phyloP scores from a whole-genome alignment of 2,113 vertebrate species.

The Isichthys henryi region DNA sequence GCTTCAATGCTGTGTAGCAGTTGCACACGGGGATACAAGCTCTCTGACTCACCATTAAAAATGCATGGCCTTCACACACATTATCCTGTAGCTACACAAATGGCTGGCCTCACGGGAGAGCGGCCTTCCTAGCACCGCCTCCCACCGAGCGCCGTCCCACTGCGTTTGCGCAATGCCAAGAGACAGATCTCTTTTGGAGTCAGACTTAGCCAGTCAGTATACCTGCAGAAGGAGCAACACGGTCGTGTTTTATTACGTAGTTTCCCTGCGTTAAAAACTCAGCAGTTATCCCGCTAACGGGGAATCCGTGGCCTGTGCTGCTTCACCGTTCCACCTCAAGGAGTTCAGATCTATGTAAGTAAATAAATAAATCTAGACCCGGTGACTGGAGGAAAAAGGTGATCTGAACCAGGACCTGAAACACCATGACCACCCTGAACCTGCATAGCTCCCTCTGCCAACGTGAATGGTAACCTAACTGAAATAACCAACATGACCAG shows the following conservation, averaged over 20 bases:
- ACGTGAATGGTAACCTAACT: not conserved
- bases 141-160: conserved; percentile 19
- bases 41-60: conserved; percentile 59
- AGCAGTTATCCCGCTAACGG: not conserved
- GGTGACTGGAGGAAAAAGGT: not conserved
- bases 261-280: not conserved
- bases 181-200: not conserved
- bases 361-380: not conserved
- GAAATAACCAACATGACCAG: not conserved
- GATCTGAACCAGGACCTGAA: not conserved
- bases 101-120: conserved; percentile 40
- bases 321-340: not conserved
- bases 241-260: not conserved
- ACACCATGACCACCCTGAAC: not conserved
- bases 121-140: conserved; percentile 7
- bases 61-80: conserved; percentile 63
- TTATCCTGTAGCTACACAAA: conserved; percentile 44
- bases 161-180: not conserved
- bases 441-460: not conserved
- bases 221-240: not conserved
- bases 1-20: conserved; percentile 50
- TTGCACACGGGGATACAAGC: conserved; percentile 57
- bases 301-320: not conserved
- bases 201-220: not conserved
- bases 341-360: not conserved